These are phyloP conservation scores for Atethmia centrago DNA, from an alignment of 2,888 invertebrate species.

Conservation along the genomic window DNA sequence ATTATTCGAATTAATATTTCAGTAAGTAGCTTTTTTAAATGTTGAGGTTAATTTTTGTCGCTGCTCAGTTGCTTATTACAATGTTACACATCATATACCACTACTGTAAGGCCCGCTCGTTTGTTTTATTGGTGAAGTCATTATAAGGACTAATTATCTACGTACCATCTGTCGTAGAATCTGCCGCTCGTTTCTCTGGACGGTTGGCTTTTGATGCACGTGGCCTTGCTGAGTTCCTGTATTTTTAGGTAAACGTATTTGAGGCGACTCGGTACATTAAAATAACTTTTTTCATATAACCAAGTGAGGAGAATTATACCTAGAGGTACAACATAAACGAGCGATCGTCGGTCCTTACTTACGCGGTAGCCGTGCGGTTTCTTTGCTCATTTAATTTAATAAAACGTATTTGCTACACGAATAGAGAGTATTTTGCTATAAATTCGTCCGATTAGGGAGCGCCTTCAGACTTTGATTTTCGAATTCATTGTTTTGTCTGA, in stretches of 20 bases:
- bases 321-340: neutral
- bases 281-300: neutral
- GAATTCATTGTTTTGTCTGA: neutral
- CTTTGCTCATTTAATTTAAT: neutral
- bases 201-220: neutral
- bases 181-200: constrained; percentile 7
- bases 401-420: neutral
- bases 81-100: too few relatives aligned
- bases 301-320: neutral
- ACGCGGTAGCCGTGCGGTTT: neutral
- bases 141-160: neutral
- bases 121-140: neutral
- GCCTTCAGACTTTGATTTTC: neutral
- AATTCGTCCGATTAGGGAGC: neutral
- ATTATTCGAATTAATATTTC: too few relatives aligned
- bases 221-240: neutral
- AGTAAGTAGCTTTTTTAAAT: too few relatives aligned
- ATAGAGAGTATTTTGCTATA: neutral
- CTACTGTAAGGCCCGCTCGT: too few relatives aligned
- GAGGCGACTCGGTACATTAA: neutral
- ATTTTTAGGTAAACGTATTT: neutral
- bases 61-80: too few relatives aligned
- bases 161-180: constrained; percentile 2
- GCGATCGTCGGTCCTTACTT: neutral
- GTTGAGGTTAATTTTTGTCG: too few relatives aligned